Base-by-base conservation (phyloP, 2,888 invertebrate genomes). In the Kryphioiulus occultus region DNA sequence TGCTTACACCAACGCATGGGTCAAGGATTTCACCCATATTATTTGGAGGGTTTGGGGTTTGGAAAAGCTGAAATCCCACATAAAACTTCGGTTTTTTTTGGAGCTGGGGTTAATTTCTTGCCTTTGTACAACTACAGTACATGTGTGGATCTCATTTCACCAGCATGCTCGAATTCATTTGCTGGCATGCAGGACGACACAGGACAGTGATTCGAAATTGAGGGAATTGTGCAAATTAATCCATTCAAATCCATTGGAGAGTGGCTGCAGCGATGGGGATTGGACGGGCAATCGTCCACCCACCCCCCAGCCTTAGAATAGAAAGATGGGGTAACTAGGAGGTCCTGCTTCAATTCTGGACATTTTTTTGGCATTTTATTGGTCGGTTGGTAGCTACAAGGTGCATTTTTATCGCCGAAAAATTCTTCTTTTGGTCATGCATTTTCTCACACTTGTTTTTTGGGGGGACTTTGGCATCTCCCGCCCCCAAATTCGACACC, bases 371-470 rank as follows among this genome's bases (percentile, higher is more conserved):
- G 19, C 22, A 22, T 59, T 59, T 59, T n/a, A 59, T 59, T n/a
- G 59, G 22, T 22, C 9, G 59, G 59, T 59, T 59, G n/a, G 59
- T 59, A 59, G 59, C 59, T 12, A 12, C 42, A 47, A 15, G 15
- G 19, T 47, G 12, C 22, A n/a, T 59, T 59, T 59, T 59, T 59
- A 22, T 19, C 5, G 53, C 19, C 19, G 19, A 53, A 53, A 53
- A 53, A 59, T 22, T 22, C 59, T 59, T 59, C n/a, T 59, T 7
- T 59, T 22, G 22, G 59, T 22, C 3, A 59, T n/a, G 22, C 22
- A 59, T 59, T 59, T 59, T 59, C 59, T 59, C 59, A 59, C 59
- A 59, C 59, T 22, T 22, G n/a, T 59, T 59, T n/a, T n/a, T n/a
- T 22, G 22, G 59, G n/a, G 59, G 59, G 59, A 12, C n/a, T 59